phyloP scores from a whole-genome alignment of 1,140 invertebrate species.

The Campoletis sonorensis region DNA sequence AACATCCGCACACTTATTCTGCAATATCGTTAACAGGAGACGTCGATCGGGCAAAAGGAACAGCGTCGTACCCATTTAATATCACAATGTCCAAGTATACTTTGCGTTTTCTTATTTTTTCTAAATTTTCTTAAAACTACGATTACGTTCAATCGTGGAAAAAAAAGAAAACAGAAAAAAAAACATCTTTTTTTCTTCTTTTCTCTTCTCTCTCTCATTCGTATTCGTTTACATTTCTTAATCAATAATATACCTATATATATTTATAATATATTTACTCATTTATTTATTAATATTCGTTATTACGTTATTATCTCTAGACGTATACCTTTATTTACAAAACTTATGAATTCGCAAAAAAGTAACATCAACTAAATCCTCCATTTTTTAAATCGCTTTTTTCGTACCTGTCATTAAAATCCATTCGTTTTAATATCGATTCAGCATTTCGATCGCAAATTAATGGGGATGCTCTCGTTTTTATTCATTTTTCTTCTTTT shows the following conservation, averaged over 20 bases:
- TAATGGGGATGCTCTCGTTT: no score
- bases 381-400: no score
- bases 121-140: constrained; percentile 37
- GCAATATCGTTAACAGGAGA: constrained; percentile 62
- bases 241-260: no score
- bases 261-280: no score
- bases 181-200: no score
- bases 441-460: no score
- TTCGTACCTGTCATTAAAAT: no score
- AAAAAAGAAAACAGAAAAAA: neutral
- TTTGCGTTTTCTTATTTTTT: constrained; percentile 55
- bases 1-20: constrained; percentile 29
- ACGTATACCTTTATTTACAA: constrained; percentile 69
- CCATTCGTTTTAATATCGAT: no score
- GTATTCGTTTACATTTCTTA: constrained; percentile 49
- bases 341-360: constrained; percentile 62
- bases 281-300: constrained; percentile 15
- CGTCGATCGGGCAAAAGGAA: constrained; percentile 55
- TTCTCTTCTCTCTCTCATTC: constrained; percentile 42
- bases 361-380: constrained; percentile 18
- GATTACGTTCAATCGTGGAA: constrained; percentile 44
- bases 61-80: constrained; percentile 58
- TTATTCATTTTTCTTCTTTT: no score
- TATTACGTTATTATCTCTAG: constrained; percentile 42
- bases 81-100: constrained; percentile 72